Conservation (phyloP, 2,113 vertebrate species). For the Actenoides hombroni region DNA sequence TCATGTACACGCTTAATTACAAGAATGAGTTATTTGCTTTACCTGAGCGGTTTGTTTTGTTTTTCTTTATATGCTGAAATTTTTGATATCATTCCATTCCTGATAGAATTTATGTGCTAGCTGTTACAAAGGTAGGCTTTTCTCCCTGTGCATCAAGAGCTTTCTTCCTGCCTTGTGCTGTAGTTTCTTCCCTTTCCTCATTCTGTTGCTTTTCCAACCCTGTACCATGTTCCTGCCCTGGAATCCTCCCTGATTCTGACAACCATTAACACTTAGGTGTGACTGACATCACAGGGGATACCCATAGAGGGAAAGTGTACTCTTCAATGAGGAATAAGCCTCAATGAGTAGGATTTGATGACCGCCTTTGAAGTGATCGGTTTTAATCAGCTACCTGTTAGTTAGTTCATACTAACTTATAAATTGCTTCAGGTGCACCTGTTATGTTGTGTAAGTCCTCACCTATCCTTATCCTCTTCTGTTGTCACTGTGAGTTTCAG, state of each 20-base stretch:
- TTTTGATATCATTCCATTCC: background rate
- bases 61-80: background rate
- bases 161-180: background rate
- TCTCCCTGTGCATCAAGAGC: background rate
- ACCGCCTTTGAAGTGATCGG: fast-evolving
- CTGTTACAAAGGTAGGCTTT: background rate
- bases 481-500: background rate
- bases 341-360: background rate
- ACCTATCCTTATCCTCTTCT: background rate
- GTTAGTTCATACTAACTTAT: background rate
- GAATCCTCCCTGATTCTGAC: background rate
- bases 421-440: background rate
- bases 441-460: background rate
- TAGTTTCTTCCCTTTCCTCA: background rate
- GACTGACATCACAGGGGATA: background rate
- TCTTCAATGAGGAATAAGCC: background rate
- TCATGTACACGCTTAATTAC: background rate
- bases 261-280: background rate
- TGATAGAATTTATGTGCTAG: background rate
- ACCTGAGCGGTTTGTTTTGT: no score
- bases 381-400: background rate
- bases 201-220: background rate
- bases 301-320: background rate
- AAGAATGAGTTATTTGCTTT: background rate
- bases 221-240: background rate